Evolutionary conservation across 2,888 invertebrate genomes (phyloP).

Genomic region (Epistrophe grossulariae): DNA sequence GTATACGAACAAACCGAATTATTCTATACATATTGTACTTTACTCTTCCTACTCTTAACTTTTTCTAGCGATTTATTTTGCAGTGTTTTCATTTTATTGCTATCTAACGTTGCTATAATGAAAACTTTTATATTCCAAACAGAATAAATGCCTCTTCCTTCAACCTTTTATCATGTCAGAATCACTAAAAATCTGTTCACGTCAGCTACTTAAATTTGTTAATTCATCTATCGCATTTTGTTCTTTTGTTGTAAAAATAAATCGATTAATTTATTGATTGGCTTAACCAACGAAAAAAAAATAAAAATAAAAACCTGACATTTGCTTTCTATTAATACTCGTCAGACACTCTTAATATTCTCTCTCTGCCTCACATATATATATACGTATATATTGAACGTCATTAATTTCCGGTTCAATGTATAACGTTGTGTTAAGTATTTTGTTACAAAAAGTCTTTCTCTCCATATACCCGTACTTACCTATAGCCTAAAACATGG

Average conservation of each 20-base stretch:
- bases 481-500: not conserved
- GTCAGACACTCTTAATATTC: not conserved
- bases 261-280: conserved; percentile 29
- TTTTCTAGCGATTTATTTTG: not conserved
- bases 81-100: not conserved
- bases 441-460: conserved; percentile 17
- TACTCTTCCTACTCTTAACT: no score
- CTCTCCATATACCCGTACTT: not conserved
- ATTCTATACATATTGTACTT: no score
- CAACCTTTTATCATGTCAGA: not conserved
- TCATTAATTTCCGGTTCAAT: conserved; percentile 53
- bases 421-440: conserved; percentile 29
- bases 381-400: conserved; percentile 20
- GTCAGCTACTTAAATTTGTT: conserved; percentile 1
- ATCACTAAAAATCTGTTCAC: conserved; percentile 8
- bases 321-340: conserved; percentile 13
- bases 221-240: not conserved
- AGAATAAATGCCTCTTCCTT: not conserved
- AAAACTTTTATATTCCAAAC: not conserved
- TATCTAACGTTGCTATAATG: not conserved
- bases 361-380: not conserved
- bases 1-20: no score
- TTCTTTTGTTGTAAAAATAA: conserved; percentile 10
- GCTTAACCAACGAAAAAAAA: not conserved
- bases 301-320: not conserved